Conservation (phyloP, 2,797 vertebrate genomes). For the Heterohyrax brucei region DNA sequence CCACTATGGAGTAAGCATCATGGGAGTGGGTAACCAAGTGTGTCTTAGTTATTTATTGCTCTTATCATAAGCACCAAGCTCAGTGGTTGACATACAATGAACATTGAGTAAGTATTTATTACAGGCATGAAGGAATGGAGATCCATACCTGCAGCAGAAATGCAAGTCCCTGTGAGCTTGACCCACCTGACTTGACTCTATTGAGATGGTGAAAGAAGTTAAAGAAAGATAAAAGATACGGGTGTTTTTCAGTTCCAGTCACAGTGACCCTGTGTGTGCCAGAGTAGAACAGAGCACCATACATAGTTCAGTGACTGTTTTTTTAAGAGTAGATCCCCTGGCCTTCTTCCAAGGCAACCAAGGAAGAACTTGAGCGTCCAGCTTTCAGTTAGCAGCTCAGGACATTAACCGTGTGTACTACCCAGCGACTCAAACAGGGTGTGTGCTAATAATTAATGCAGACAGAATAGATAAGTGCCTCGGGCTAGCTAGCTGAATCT, state of each 20-base stretch:
- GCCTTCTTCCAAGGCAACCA: neutral
- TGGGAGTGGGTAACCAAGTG: neutral
- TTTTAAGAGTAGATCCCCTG: neutral
- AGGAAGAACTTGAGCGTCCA: neutral
- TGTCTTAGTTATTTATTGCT: neutral
- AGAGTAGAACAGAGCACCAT: neutral
- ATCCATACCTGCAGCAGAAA: neutral
- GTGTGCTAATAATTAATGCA: neutral
- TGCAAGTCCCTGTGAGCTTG: neutral
- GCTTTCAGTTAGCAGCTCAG: neutral
- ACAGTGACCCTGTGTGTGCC: neutral
- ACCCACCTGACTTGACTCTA: neutral
- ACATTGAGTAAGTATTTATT: slow-evolving; percentile 45
- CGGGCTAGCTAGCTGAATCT: neutral
- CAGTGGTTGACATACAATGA: neutral
- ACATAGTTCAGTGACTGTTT: neutral
- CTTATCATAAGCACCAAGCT: neutral
- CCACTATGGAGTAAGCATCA: neutral
- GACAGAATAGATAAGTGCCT: neutral
- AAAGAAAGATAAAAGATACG: neutral
- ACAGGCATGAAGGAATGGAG: neutral
- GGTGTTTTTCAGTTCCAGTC: neutral
- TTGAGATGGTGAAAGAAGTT: neutral
- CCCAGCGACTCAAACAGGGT: neutral
- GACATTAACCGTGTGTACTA: neutral